Evolutionary conservation across 2,113 vertebrate genomes (phyloP).

Genomic region (Cisticola juncidis): DNA sequence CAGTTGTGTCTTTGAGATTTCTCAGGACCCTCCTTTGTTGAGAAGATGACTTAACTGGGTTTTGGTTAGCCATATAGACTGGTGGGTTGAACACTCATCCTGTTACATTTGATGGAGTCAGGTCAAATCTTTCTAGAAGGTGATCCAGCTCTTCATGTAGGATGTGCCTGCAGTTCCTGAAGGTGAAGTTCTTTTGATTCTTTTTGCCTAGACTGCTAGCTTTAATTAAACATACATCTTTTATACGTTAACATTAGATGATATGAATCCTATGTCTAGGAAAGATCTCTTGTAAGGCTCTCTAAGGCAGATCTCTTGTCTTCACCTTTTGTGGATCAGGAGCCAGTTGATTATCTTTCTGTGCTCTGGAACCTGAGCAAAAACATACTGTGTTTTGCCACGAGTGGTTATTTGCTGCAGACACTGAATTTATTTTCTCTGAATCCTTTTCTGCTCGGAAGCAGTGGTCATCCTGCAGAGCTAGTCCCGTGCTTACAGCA

Average conservation of each 20-base stretch:
- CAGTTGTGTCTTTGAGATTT: not conserved
- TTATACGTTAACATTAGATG: not conserved
- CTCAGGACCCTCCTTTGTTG: not conserved
- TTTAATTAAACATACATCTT: not conserved
- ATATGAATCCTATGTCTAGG: not conserved
- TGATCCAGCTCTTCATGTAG: not conserved
- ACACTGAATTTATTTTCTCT: not conserved
- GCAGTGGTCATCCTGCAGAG: not conserved
- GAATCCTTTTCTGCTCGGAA: not conserved
- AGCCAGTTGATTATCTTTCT: not conserved
- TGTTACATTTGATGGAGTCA: rapidly evolving
- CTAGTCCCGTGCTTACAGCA: not conserved
- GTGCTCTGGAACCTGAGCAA: not conserved
- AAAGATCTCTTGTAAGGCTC: not conserved
- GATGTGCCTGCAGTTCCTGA: not conserved
- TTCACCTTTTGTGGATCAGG: not conserved
- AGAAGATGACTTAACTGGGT: not conserved
- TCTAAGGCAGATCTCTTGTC: not conserved
- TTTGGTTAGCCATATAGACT: not conserved
- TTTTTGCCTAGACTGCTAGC: not conserved
- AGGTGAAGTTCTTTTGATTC: not conserved
- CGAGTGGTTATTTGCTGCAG: not conserved
- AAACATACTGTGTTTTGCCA: not conserved
- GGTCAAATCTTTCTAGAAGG: not conserved
- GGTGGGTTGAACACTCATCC: not conserved